A percentile compares a stretch with the other conserved stretches of the same genome.
These are phyloP conservation scores for Myotis davidii DNA, from an alignment of 2,113 vertebrate species.

Conservation along the genomic window DNA sequence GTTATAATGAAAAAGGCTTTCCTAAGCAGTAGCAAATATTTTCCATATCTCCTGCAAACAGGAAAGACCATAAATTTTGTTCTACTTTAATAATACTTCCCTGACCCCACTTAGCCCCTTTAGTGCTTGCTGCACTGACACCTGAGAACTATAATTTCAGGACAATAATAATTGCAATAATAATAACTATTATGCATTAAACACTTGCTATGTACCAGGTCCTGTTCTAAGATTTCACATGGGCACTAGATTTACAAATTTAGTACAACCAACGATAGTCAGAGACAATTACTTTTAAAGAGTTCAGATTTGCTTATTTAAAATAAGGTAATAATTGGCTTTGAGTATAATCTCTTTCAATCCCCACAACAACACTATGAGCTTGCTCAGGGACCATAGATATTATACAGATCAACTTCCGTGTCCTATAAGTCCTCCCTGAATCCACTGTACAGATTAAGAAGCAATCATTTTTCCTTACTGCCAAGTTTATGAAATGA, in stretches of 20 bases:
- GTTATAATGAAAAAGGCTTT: neutral
- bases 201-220: neutral
- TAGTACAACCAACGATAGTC: neutral
- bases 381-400: neutral
- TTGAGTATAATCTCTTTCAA: slow-evolving; percentile 5
- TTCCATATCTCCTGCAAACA: slow-evolving; percentile 9
- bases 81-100: neutral
- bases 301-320: neutral
- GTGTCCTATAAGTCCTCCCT: neutral
- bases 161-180: neutral
- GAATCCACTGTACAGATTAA: neutral
- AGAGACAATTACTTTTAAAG: neutral
- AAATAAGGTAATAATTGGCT: neutral
- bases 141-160: neutral
- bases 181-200: neutral
- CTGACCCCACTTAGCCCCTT: neutral
- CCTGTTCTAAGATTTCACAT: neutral
- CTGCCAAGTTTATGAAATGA: slow-evolving; percentile 15
- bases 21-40: slow-evolving; percentile 42
- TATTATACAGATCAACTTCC: neutral
- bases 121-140: neutral
- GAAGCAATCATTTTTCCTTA: neutral
- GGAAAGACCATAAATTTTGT: neutral
- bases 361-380: neutral
- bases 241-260: slow-evolving; percentile 3